phyloP scores from a whole-genome alignment of 2,888 invertebrate genomes.

The Hypena proboscidalis region DNA sequence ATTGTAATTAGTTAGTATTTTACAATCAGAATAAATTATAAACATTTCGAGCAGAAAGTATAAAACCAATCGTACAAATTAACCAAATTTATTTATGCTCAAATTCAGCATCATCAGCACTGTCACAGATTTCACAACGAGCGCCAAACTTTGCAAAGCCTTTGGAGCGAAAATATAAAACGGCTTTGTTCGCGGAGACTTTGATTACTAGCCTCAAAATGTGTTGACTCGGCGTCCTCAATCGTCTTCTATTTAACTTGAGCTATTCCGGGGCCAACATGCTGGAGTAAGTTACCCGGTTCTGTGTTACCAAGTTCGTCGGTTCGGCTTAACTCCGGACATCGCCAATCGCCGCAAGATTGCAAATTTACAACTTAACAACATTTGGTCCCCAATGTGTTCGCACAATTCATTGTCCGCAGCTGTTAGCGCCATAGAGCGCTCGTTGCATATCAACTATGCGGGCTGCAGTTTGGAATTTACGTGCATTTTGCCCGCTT shows the following conservation, averaged over 20 bases:
- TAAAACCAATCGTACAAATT: background rate
- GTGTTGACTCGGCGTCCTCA: constrained; percentile 34
- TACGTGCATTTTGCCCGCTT: constrained; percentile 12
- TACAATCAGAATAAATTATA: background rate
- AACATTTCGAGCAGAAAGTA: background rate
- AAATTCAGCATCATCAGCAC: constrained; percentile 28
- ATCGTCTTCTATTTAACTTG: constrained; percentile 62
- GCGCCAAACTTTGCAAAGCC: constrained; percentile 30
- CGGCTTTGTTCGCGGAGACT: constrained; percentile 23
- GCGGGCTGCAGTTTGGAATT: constrained; percentile 16
- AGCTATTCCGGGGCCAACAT: constrained; percentile 38
- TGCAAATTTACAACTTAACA: constrained; percentile 47
- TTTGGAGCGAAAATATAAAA: constrained; percentile 30
- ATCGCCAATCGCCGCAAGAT: constrained; percentile 49
- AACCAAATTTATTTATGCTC: constrained; percentile 16
- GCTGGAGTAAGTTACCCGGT: constrained; percentile 45
- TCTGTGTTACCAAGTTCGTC: constrained; percentile 51
- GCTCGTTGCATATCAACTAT: constrained; percentile 31
- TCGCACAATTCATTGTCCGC: constrained; percentile 24
- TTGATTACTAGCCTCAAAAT: constrained; percentile 32
- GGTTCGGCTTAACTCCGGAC: constrained; percentile 48
- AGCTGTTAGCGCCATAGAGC: constrained; percentile 26
- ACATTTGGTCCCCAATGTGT: constrained; percentile 16
- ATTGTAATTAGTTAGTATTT: background rate
- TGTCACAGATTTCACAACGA: constrained; percentile 1